Conservation (phyloP, 1,140 invertebrate genomes). For the Reticulitermes speratus region DNA sequence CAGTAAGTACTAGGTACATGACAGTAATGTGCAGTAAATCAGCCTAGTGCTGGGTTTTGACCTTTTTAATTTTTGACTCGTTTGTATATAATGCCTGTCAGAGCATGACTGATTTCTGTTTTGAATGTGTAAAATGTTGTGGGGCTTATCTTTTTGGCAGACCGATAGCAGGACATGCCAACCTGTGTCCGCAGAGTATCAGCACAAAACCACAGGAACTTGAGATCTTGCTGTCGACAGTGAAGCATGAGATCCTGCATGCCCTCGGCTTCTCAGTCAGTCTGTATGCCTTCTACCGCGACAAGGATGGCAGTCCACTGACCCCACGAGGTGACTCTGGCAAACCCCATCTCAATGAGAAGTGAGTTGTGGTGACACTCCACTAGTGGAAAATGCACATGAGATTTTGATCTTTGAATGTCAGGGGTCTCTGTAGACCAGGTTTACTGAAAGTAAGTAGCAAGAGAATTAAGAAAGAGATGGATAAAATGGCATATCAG, state of each 20-base stretch:
- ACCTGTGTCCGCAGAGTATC: slow-evolving; percentile 94
- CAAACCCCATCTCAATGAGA: slow-evolving; percentile 84
- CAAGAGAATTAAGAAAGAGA: no score
- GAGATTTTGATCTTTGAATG: no score
- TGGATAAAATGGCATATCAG: no score
- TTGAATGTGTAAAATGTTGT: no score
- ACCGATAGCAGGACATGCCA: slow-evolving; percentile 97
- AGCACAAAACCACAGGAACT: slow-evolving; percentile 90
- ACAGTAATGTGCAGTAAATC: no score
- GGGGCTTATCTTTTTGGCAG: slow-evolving; percentile 55
- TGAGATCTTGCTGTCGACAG: slow-evolving; percentile 90
- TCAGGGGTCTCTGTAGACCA: no score
- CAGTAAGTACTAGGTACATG: no score
- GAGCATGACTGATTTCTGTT: no score
- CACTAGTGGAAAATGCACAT: neutral
- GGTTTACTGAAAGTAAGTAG: no score
- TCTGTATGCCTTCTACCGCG: slow-evolving; percentile 91
- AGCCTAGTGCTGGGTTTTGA: no score
- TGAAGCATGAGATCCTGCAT: slow-evolving; percentile 99
- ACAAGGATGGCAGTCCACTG: slow-evolving; percentile 80
- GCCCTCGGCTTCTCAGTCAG: slow-evolving; percentile 95
- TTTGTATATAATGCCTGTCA: no score
- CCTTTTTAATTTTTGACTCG: no score
- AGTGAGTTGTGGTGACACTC: slow-evolving; percentile 57
- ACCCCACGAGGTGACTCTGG: slow-evolving; percentile 81